Evolutionary conservation across 2,888 invertebrate species (phyloP), one percentile per base, ranked within the genome.

Genomic region (Zygaena filipendulae): DNA sequence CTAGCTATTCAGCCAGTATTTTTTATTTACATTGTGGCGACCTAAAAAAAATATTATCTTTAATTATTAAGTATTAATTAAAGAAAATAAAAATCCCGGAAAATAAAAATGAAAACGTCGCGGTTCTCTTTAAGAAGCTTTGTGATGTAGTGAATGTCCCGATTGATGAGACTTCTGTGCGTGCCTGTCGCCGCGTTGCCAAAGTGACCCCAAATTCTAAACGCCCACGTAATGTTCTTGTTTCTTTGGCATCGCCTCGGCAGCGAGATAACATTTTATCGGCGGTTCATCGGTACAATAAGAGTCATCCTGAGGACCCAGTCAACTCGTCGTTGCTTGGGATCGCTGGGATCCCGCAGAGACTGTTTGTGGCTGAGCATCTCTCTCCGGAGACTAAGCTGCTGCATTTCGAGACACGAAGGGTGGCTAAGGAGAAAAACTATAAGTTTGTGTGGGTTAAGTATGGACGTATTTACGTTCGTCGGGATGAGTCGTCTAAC

Each of bases 361-460:
- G n/a, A 14, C 7, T 28, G 16, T 28, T 13, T 4, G 12, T 27
- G 3, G 18, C 21, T 10, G 28, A 32, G 13, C 28, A 27, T 7
- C 14, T 32, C 7, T 27, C 27, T 4, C 28, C 28, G 1, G 13
- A 27, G 6, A 13, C 21, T 3, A 32, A 32, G 28, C 23, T 11
- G 11, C 19, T 32, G 10, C 21, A 32, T 11, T 18, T 23, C 12
- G 16, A 16, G 7, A 18, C 18, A 4, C 27, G 32, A 16, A 32
- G 25, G 21, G 6, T 10, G 2, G 24, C 27, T 14, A 32, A 32
- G 23, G 32, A 32, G n/a, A 28, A 28, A 22, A 21, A 22, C 16
- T 28, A 25, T 13, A 28, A 18, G 27, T 32, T 23, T 7, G 32
- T 32, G 9, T 32, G 32, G 32, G 18, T 32, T 7, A 28, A 25